Conservation (phyloP, 2,888 invertebrate species). For the Tiliacea aurago region DNA sequence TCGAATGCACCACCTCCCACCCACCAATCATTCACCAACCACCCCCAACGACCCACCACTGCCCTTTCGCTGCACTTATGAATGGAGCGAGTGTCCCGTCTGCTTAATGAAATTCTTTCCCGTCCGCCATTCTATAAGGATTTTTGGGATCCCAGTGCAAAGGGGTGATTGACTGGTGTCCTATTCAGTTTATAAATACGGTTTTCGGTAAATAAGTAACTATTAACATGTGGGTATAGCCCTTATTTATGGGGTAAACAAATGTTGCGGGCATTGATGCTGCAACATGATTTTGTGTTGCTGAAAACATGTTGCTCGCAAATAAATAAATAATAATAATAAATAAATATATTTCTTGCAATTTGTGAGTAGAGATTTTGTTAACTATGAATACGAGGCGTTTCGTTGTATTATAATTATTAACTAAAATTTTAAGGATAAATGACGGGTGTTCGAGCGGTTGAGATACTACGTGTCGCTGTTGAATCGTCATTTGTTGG, state of each 20-base stretch:
- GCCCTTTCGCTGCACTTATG: slow-evolving; percentile 20
- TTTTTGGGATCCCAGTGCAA: slow-evolving; percentile 20
- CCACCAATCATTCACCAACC: neutral
- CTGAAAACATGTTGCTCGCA: too few relatives aligned
- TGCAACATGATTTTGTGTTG: neutral
- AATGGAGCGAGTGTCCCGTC: slow-evolving; percentile 24
- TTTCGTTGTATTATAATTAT: neutral
- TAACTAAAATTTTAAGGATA: neutral
- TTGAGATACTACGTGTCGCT: too few relatives aligned
- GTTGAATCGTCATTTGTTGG: too few relatives aligned
- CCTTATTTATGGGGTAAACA: neutral
- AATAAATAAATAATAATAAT: too few relatives aligned
- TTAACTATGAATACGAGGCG: neutral
- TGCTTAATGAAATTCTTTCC: slow-evolving; percentile 47
- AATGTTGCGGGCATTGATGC: neutral
- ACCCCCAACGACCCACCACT: neutral
- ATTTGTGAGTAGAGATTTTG: neutral
- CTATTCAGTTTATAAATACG: neutral
- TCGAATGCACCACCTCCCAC: slow-evolving; percentile 11
- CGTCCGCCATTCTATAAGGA: neutral
- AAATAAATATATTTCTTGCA: too few relatives aligned
- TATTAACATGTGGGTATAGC: neutral
- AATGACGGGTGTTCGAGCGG: too few relatives aligned
- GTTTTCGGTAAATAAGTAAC: neutral
- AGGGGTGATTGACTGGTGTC: neutral